Conservation (phyloP, 1,140 invertebrate genomes). For the Meloidogyne chitwoodi region DNA sequence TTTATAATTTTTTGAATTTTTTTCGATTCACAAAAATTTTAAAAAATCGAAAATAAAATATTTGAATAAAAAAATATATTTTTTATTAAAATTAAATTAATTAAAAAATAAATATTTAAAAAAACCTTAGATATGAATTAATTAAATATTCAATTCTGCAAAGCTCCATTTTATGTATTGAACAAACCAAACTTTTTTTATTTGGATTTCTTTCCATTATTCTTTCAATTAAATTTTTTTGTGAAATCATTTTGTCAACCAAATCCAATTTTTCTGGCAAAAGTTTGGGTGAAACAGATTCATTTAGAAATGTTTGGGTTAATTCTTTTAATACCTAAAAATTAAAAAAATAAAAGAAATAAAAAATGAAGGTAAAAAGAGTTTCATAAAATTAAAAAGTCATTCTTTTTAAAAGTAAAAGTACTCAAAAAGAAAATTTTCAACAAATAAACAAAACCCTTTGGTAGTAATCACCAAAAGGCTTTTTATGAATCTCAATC, state of each 20-base stretch:
- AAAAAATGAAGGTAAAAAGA: too few relatives aligned
- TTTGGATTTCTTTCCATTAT: conserved; percentile 27
- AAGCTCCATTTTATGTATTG: conserved; percentile 30
- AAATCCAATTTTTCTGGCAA: conserved; percentile 31
- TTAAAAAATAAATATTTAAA: neutral
- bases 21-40: too few relatives aligned
- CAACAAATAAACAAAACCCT: too few relatives aligned
- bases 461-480: too few relatives aligned
- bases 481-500: too few relatives aligned
- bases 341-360: too few relatives aligned
- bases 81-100: neutral
- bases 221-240: conserved; percentile 39
- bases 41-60: too few relatives aligned
- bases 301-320: conserved; percentile 35
- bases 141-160: conserved; percentile 23
- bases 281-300: conserved; percentile 30
- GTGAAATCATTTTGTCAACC: conserved; percentile 28
- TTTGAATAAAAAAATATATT: neutral
- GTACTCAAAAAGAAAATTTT: too few relatives aligned
- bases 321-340: conserved; percentile 32
- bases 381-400: neutral
- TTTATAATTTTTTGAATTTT: too few relatives aligned
- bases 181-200: conserved; percentile 21
- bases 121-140: conserved; percentile 32
- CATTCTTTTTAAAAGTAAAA: too few relatives aligned